Evolutionary conservation across 2,113 vertebrate genomes (phyloP), one percentile per base, ranked within the genome.

Genomic region (Zosterops hypoxanthus): DNA sequence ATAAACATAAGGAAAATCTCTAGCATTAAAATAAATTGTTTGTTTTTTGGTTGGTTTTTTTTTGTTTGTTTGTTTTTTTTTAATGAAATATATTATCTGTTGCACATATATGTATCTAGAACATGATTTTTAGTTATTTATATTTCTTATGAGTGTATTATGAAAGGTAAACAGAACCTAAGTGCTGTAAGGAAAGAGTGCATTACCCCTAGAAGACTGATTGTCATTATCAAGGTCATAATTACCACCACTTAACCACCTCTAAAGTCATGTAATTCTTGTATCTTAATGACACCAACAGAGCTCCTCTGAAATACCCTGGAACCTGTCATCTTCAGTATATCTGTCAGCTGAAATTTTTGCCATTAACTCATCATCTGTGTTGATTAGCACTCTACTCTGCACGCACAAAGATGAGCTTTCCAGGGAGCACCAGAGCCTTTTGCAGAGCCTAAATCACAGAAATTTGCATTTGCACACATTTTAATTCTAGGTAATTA

Each of bases 401-500:
- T 63, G 56, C 89, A 78, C 1, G 4, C 59, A 90, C 36, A 70
- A 86, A 73, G 39, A 81, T 34, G 64, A 92, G 56, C 47, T 63
- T 91, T 78, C 72, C 64, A 86, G 69, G 68, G 65, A 82, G 31
- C 42, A 70, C 34, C 33, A 46, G n/a, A 73, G 39, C 60, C 64
- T 84, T 95, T 75, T 84, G 80, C 33, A 42, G 82, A 89, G 75
- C 36, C 57, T 61, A 22, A 64, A 79, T 84, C 69, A 63, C 68
- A 81, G 55, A 57, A 56, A 88, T 90, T 80, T 88, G 57, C 82
- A 57, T 76, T n/a, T 5, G 0, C 33, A 76, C 44, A 61, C 26
- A 52, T 87, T 90, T 88, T 72, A 82, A 72, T 95, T 90, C 49
- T 90, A 39, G 25, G 10, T 72, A 84, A 78, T 89, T 88, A 61